These are phyloP conservation scores for Ophioderma brevispina DNA, from an alignment of 35 echinoderm and acorn worm genomes.

Conservation along the genomic window DNA sequence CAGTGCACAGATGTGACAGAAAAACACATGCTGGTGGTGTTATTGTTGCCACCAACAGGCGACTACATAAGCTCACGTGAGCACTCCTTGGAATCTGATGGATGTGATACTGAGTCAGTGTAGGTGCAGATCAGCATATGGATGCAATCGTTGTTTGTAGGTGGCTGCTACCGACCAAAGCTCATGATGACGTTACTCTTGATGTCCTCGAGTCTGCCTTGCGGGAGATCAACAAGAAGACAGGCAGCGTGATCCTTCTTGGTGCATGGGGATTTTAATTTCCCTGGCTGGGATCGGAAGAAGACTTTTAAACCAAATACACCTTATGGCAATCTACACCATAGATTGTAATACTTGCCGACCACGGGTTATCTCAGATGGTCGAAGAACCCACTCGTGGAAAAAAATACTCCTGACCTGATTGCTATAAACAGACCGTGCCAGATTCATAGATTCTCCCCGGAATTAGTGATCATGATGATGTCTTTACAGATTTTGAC, in stretches of 20 bases:
- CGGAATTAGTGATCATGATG: slow-evolving; percentile 20
- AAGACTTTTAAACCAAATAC: no score
- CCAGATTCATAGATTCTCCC: slow-evolving; percentile 12
- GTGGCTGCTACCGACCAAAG: not conserved
- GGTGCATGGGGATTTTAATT: no score
- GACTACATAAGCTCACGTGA: not conserved
- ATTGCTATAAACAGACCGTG: not conserved
- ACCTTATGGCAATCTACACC: slow-evolving; percentile 1
- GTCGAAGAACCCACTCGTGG: slow-evolving; percentile 23
- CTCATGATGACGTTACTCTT: not conserved
- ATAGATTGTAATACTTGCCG: slow-evolving; percentile 18
- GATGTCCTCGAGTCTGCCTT: not conserved
- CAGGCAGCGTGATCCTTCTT: no score
- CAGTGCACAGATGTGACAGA: slow-evolving; percentile 50
- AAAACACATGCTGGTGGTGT: slow-evolving; percentile 38
- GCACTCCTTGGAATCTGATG: not conserved
- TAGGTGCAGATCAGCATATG: slow-evolving; percentile 33
- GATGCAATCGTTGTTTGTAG: not conserved
- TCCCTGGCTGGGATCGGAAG: no score
- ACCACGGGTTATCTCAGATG: slow-evolving; percentile 3
- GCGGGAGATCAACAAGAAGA: not conserved
- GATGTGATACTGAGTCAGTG: slow-evolving; percentile 1
- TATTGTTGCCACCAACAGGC: slow-evolving; percentile 47
- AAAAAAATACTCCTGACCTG: slow-evolving; percentile 13
- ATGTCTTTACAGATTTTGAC: slow-evolving; percentile 5